Percentiles rank a stretch among this genome's conserved stretches.
Conservation (phyloP, 2,888 invertebrate species). For the Hirtodrosophila histrioides region DNA sequence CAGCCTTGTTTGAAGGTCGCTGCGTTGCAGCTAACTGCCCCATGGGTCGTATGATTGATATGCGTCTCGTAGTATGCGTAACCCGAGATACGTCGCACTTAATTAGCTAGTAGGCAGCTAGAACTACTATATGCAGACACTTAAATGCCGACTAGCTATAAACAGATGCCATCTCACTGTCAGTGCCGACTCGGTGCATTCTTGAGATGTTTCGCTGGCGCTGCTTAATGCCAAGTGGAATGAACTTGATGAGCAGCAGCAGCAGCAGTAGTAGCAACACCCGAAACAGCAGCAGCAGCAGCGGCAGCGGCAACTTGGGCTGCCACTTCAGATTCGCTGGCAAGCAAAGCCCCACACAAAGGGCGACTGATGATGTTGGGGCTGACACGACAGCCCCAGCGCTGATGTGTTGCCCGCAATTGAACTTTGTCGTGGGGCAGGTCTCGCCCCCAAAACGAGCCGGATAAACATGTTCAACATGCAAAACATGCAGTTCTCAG, state of each 20-base stretch:
- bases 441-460: background rate
- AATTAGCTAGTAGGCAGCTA: conserved; percentile 22
- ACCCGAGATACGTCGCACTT: conserved; percentile 28
- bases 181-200: conserved; percentile 70
- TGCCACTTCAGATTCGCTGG: conserved; percentile 49
- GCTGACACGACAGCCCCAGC: conserved; percentile 6
- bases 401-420: conserved; percentile 54
- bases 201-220: conserved; percentile 62
- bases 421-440: conserved; percentile 52
- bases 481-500: conserved; percentile 56
- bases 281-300: conserved; percentile 10
- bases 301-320: conserved; percentile 33
- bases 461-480: conserved; percentile 56
- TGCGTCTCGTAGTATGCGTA: conserved; percentile 30
- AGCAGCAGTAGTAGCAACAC: conserved; percentile 11
- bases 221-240: conserved; percentile 76
- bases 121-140: conserved; percentile 25
- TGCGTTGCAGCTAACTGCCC: background rate
- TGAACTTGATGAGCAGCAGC: conserved; percentile 70
- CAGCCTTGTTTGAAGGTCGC: conserved; percentile 2
- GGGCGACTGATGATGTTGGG: conserved; percentile 47
- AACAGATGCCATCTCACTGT: conserved; percentile 69
- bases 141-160: conserved; percentile 73
- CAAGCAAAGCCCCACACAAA: conserved; percentile 42
- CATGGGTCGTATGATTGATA: conserved; percentile 37